Evolutionary conservation across 2,797 vertebrate genomes (phyloP), one percentile per base, ranked within the genome.

Genomic region (Molossus alvarezi): DNA sequence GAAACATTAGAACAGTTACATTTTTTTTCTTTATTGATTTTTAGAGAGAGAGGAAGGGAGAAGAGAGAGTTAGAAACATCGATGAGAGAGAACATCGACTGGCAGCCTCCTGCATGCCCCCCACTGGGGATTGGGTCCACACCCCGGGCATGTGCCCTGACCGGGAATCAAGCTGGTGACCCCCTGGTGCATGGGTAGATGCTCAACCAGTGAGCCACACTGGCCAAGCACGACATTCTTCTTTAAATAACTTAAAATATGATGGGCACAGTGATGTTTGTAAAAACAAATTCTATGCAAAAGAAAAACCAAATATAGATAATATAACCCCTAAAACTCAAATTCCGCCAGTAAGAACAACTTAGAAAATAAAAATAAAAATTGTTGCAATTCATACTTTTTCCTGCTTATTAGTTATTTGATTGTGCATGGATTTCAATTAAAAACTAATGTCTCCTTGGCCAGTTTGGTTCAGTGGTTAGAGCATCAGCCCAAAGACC

Each of bases 191-290:
- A 45, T 45, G 4, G 41, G 41, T 45, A 5, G 41, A 45, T 45
- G 41, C 41, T 45, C 41, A 45, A 6, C 41, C 41, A 45, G 41
- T 45, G 41, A 45, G 41, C 41, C 41, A 45, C 41, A 45, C 41
- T 6, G 41, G 41, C 41, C 41, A 6, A 6, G 41, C 41, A 85
- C 8, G 86, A 95, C 25, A 76, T 53, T 93, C 25, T 84, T 96
- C 27, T 67, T 62, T 91, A 86, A 92, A 27, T 88, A 93, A 92
- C 11, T 86, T 84, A 97, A 96, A 94, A 96, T 60, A 90, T 23
- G 55, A 10, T 90, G 21, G 33, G 17, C 83, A 12, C 0, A 94
- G 57, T 69, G 15, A 88, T 88, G 15, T 82, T 91, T 58, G 23
- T 45, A 23, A 77, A 95, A 92, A 90, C 27, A 89, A 88, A 71